A percentile compares a stretch with the other conserved stretches of the same genome.
These are phyloP conservation scores for Gnathonemus echidnorhynchus DNA, from an alignment of 2,113 vertebrate species.

Conservation along the genomic window DNA sequence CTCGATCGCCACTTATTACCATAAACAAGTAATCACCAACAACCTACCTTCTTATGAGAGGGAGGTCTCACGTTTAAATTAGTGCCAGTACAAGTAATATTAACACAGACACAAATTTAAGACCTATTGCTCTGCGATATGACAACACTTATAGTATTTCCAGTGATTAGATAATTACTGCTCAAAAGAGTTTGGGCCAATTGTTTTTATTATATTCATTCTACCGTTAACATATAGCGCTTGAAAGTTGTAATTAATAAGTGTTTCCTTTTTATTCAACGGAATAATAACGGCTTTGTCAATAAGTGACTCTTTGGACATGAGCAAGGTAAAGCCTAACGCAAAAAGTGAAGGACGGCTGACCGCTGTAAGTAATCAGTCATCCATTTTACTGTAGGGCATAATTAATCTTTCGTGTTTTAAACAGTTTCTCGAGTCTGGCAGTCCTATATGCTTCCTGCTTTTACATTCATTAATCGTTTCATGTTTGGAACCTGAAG, in stretches of 20 bases:
- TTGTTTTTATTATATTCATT: not conserved
- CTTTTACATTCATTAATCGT: conserved; percentile 22
- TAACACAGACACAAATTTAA: not conserved
- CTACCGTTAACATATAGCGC: not conserved
- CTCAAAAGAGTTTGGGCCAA: not conserved
- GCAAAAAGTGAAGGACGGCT: not conserved
- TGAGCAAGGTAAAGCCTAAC: not conserved
- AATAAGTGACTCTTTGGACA: not conserved
- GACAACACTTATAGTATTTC: not conserved
- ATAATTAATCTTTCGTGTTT: not conserved
- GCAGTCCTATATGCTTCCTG: conserved; percentile 13
- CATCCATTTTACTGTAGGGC: conserved; percentile 9
- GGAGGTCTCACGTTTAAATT: not conserved
- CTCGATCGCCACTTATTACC: not conserved
- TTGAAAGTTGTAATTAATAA: not conserved
- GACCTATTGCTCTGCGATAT: not conserved
- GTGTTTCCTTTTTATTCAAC: not conserved
- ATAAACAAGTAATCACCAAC: not conserved
- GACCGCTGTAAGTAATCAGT: not conserved
- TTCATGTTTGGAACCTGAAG: conserved; percentile 12
- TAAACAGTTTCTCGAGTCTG: not conserved
- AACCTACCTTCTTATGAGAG: not conserved
- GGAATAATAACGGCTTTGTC: not conserved
- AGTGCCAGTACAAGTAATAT: not conserved
- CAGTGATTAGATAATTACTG: not conserved